Conservation (phyloP, 2,888 invertebrate genomes). For the Lapara coniferarum region DNA sequence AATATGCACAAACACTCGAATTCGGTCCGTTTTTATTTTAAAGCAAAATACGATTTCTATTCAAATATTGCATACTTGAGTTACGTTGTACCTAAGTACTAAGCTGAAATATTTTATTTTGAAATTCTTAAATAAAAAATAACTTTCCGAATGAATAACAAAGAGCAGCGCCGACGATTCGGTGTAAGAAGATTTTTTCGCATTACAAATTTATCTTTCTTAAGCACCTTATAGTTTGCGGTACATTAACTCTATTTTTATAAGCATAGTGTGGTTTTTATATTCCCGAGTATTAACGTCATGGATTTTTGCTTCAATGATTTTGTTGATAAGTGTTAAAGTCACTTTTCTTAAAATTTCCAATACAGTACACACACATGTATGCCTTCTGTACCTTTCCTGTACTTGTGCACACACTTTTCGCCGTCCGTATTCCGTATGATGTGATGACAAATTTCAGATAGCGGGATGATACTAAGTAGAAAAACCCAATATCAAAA, state of each 20-base stretch:
- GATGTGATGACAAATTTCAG: no score
- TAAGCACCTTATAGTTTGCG: slow-evolving; percentile 5
- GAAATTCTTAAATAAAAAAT: neutral
- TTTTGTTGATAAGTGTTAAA: neutral
- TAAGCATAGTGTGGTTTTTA: neutral
- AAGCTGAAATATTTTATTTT: neutral
- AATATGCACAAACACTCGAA: no score
- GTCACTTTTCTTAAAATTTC: no score
- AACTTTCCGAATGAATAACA: neutral
- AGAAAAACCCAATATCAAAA: no score
- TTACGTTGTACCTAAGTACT: neutral
- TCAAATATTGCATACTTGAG: no score
- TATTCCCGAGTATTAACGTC: neutral
- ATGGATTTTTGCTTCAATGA: neutral
- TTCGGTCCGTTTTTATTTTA: no score
- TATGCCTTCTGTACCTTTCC: no score
- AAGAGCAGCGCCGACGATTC: neutral
- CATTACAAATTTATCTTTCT: slow-evolving; percentile 5
- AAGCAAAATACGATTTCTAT: no score
- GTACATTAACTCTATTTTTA: slow-evolving; percentile 7
- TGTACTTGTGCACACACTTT: no score
- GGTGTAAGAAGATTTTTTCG: slow-evolving; percentile 2
- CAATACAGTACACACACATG: no score
- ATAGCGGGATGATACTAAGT: no score
- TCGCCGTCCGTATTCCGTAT: no score